Percentiles rank a stretch among this genome's conserved stretches.
These are phyloP conservation scores for Megamerina dolium DNA, from an alignment of 2,888 invertebrate genomes.

Conservation along the genomic window DNA sequence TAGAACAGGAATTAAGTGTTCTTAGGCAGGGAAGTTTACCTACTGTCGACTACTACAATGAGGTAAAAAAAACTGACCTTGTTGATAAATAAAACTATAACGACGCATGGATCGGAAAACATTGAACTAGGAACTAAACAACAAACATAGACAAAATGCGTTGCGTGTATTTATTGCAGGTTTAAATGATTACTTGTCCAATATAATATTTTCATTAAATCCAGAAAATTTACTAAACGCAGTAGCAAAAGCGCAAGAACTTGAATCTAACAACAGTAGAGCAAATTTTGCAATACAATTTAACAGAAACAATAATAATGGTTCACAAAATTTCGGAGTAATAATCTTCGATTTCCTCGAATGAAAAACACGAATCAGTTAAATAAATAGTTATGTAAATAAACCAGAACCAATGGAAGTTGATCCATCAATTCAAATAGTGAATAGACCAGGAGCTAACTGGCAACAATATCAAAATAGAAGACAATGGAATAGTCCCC, in stretches of 20 bases:
- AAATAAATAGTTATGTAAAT: too few species aligned
- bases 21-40: slow-evolving; percentile 9
- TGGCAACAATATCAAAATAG: too few species aligned
- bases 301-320: too few species aligned
- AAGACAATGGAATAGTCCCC: too few species aligned
- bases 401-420: too few species aligned
- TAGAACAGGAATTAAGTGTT: slow-evolving; percentile 14
- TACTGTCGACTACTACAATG: slow-evolving; percentile 11
- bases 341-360: too few species aligned
- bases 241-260: slow-evolving; percentile 6
- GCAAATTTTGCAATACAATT: too few species aligned
- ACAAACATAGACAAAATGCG: slow-evolving; percentile 6
- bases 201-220: slow-evolving; percentile 11
- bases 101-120: slow-evolving; percentile 2
- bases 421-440: too few species aligned
- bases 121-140: slow-evolving; percentile 6
- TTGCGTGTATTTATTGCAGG: slow-evolving; percentile 8
- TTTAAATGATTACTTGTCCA: slow-evolving; percentile 1
- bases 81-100: too few species aligned
- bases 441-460: too few species aligned
- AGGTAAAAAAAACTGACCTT: slow-evolving; percentile 5
- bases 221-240: slow-evolving; percentile 13
- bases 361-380: too few species aligned
- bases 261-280: slow-evolving; percentile 5
- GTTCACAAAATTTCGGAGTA: too few species aligned